phyloP scores from a whole-genome alignment of 2,797 vertebrate species.

The Pseudochirops cupreus region DNA sequence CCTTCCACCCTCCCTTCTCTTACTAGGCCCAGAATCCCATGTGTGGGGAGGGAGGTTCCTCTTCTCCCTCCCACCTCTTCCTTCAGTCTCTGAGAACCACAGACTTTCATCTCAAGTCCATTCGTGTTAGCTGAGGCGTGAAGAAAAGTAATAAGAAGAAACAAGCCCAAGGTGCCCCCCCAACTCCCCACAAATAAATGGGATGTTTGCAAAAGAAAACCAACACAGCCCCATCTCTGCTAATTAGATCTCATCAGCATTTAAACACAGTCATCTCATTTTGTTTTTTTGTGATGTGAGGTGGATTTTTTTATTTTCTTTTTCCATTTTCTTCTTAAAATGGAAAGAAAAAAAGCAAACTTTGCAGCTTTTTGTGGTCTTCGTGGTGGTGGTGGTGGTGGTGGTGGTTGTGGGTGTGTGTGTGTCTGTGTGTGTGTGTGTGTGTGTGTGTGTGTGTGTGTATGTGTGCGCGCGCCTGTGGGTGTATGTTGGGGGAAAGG shows the following conservation, averaged over 20 bases:
- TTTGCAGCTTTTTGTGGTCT: conserved; percentile 38
- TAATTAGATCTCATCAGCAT: conserved; percentile 53
- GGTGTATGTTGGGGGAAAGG: background rate
- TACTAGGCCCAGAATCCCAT: rapidly evolving
- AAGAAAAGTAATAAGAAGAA: conserved; percentile 63
- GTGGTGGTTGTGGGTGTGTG: background rate
- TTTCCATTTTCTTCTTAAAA: conserved; percentile 41
- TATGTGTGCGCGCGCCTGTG: background rate
- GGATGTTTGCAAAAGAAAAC: conserved; percentile 52
- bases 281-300: conserved; percentile 37
- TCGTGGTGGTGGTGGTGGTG: background rate
- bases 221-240: conserved; percentile 7
- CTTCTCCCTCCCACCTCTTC: background rate
- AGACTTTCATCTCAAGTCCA: background rate
- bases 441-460: background rate
- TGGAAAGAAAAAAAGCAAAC: conserved; percentile 40
- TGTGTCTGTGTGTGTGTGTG: background rate
- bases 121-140: background rate
- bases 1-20: background rate
- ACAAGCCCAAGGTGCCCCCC: background rate
- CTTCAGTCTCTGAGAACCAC: background rate
- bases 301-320: background rate
- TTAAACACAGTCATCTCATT: conserved; percentile 13
- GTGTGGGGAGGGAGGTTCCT: background rate
- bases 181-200: conserved; percentile 41